Evolutionary conservation across 1,140 invertebrate species (phyloP).

Genomic region (Streblospio benedicti): DNA sequence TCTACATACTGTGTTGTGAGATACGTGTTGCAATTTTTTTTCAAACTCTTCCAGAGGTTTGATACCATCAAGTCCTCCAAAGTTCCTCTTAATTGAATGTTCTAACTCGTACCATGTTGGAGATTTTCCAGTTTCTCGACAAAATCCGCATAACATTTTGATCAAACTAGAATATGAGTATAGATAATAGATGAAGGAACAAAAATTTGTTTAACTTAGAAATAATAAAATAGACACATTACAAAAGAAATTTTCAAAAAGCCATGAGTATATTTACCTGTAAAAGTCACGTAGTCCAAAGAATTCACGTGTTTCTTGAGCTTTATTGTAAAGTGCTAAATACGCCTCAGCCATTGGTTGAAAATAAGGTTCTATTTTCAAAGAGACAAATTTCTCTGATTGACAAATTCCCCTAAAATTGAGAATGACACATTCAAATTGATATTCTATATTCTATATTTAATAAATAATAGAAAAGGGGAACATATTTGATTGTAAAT

Average conservation of each 20-base stretch:
- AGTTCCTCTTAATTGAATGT: constrained; percentile 33
- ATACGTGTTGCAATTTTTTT: constrained; percentile 14
- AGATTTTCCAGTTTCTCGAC: constrained; percentile 14
- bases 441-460: neutral
- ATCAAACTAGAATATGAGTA: constrained; percentile 31
- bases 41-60: constrained; percentile 29
- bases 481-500: neutral
- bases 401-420: constrained; percentile 33
- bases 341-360: constrained; percentile 30
- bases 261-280: constrained; percentile 26
- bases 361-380: constrained; percentile 21
- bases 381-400: constrained; percentile 17
- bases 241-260: no score
- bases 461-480: neutral
- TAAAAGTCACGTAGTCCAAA: constrained; percentile 45
- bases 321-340: constrained; percentile 26
- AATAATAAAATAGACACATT: no score
- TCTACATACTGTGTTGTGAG: constrained; percentile 16
- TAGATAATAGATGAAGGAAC: no score
- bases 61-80: constrained; percentile 31
- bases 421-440: constrained; percentile 1
- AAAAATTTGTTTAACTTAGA: no score
- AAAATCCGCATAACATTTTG: constrained; percentile 35
- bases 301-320: constrained; percentile 32
- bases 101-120: constrained; percentile 28